A percentile compares a stretch with the other conserved stretches of the same genome.
Conservation (phyloP, 2,888 invertebrate species). For the Harpalus rufipes region DNA sequence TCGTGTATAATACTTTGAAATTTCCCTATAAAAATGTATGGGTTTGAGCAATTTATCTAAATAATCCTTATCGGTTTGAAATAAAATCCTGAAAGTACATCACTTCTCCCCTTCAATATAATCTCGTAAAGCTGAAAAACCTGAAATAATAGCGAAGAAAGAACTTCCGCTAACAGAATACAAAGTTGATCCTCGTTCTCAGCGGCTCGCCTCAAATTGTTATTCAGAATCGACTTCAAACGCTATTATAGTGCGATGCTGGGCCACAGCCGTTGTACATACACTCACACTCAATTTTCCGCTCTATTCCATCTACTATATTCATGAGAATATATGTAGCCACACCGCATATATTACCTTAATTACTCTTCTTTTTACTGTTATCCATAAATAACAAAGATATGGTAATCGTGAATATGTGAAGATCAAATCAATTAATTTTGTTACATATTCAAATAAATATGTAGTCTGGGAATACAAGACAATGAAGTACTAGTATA, state of each 20-base stretch:
- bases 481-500: too few species aligned
- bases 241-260: background rate
- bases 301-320: background rate
- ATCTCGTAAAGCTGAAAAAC: conserved; percentile 8
- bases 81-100: conserved; percentile 17
- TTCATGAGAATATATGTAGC: too few species aligned
- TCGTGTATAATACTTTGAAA: background rate
- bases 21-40: conserved; percentile 12
- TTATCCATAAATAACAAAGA: too few species aligned
- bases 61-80: conserved; percentile 33
- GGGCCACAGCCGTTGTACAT: too few species aligned
- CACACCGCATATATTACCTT: too few species aligned
- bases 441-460: too few species aligned
- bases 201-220: conserved; percentile 12
- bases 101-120: conserved; percentile 14
- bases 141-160: conserved; percentile 46
- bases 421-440: too few species aligned
- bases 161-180: conserved; percentile 46
- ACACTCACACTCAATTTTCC: background rate
- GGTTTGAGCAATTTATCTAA: conserved; percentile 16
- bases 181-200: conserved; percentile 12
- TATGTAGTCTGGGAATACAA: too few species aligned
- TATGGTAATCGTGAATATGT: too few species aligned
- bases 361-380: too few species aligned
- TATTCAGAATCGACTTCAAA: conserved; percentile 8